phyloP scores from a whole-genome alignment of 2,888 invertebrate genomes.

The Eretmocerus hayati region DNA sequence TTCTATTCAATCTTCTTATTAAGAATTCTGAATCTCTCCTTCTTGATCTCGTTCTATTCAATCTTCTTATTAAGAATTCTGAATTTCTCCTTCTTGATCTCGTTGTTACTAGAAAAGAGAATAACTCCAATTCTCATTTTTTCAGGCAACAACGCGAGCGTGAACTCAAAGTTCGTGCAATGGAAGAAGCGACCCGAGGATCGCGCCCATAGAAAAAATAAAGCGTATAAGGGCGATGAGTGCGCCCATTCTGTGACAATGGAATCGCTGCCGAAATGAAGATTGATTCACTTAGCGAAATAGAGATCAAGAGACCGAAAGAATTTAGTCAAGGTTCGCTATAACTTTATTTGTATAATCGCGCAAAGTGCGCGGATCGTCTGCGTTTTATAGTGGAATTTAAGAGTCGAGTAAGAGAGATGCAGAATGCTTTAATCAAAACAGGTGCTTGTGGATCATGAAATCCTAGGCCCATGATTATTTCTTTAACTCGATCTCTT shows the following conservation, averaged over 20 bases:
- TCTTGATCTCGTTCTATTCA: not conserved
- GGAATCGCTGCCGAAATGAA: constrained; percentile 15
- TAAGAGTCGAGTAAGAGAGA: constrained; percentile 3
- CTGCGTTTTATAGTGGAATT: constrained; percentile 15
- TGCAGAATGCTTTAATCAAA: too few relatives aligned
- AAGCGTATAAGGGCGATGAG: constrained; percentile 17
- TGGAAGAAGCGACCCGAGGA: constrained; percentile 78
- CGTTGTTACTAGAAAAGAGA: too few relatives aligned
- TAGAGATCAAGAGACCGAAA: constrained; percentile 8
- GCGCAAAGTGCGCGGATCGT: constrained; percentile 10
- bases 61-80: not conserved
- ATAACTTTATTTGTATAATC: constrained; percentile 15
- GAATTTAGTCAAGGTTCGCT: constrained; percentile 13
- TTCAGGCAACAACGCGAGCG: constrained; percentile 74
- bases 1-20: not conserved
- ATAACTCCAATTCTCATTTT: constrained; percentile 31
- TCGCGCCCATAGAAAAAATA: constrained; percentile 50
- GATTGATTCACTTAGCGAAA: constrained; percentile 11
- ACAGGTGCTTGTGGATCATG: too few relatives aligned
- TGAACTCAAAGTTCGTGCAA: constrained; percentile 76
- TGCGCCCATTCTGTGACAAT: constrained; percentile 11
- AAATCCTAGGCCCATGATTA: too few relatives aligned
- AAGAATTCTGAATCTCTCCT: too few relatives aligned
- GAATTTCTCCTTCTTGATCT: too few relatives aligned
- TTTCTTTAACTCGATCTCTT: constrained; percentile 4